phyloP scores from a whole-genome alignment of 2,888 invertebrate species.

The Linhomoeus sp. region DNA sequence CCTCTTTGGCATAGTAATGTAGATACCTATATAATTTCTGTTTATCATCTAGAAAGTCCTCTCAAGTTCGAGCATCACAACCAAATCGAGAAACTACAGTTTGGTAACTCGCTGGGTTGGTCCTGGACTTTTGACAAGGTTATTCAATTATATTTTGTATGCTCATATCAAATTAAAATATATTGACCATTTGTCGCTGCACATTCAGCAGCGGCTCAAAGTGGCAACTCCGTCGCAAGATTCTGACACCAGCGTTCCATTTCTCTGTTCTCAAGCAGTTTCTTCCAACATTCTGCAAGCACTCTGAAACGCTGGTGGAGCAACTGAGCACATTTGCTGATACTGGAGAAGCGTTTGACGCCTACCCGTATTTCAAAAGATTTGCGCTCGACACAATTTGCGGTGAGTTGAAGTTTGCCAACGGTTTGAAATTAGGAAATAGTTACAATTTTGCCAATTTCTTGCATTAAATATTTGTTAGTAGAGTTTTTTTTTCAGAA shows the following conservation, averaged over 20 bases:
- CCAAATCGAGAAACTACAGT: no score
- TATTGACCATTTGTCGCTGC: no score
- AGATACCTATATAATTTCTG: no score
- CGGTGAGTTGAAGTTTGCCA: neutral
- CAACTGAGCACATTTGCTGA: neutral
- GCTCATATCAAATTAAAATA: no score
- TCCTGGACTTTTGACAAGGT: neutral
- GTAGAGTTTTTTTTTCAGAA: no score
- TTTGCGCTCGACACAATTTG: neutral
- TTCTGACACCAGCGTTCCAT: neutral
- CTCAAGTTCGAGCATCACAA: no score
- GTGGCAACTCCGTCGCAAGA: neutral
- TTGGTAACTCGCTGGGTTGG: neutral
- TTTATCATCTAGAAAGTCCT: no score
- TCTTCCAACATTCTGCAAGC: no score
- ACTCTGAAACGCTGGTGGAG: neutral
- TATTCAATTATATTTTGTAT: no score
- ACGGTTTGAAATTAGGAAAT: neutral
- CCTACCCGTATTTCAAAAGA: neutral
- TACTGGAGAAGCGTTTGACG: neutral
- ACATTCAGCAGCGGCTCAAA: neutral
- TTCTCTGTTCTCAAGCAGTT: neutral
- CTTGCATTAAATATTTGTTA: no score
- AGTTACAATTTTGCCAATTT: no score
- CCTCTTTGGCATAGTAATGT: no score